Evolutionary conservation across 2,797 vertebrate species (phyloP), one percentile per base, ranked within the genome.

Genomic region (Muscicapa striata): DNA sequence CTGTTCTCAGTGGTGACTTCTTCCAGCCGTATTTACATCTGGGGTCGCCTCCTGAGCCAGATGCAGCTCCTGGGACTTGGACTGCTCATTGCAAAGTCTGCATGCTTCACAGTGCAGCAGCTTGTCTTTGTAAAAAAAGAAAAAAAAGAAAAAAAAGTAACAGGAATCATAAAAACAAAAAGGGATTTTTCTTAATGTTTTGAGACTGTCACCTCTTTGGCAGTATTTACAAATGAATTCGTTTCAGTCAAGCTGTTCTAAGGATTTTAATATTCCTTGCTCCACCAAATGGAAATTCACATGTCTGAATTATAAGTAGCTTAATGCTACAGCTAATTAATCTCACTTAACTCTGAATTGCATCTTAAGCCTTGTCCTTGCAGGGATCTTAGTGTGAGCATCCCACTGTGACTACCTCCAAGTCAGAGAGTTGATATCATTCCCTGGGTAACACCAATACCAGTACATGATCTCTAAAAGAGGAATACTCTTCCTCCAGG

Each of bases 331-430:
- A 40, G 11, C 46, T 89, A 59, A 79, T 84, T 76, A 84, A 29
- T 79, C 48, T 62, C 52, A 70, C 15, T 24, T 78, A 77, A 84
- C 32, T 96, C 41, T 11, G 63, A 11, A 68, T 70, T 59, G 21
- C 15, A 29, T 63, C 49, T 63, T 83, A 85, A 91, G 57, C 45
- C 38, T 93, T 89, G 78, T 64, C 72, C 72, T 91, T 92, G 61
- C 22, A 40, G 75, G 63, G 34, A 16, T 89, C 64, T 89, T 73
- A 24, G 17, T 21, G 41, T 74, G 84, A 89, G n/a, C 22, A 83
- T 67, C 38, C 16, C n/a, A 84, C 15, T 1, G 0, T 80, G 61
- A 45, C 23, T 72, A 6, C n/a, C 36, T 52, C 29, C 22, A 40
- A 69, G 18, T 15, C 40, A 58, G 22, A 17, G 41, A 10, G 9